Conservation (phyloP, 2,797 vertebrate genomes). For the Sphaeramia orbicularis region DNA sequence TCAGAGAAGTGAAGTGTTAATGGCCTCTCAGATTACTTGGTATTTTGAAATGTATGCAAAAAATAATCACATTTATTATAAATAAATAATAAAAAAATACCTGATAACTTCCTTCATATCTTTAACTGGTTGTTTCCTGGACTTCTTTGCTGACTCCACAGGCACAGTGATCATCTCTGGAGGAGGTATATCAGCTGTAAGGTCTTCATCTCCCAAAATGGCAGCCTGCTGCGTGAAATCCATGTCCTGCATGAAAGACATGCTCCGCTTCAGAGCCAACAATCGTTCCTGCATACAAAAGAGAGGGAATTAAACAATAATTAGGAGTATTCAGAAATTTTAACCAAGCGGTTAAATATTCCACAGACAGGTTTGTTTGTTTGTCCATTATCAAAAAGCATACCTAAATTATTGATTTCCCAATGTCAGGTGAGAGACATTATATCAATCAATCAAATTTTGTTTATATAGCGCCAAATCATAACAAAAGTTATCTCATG, state of each 20-base stretch:
- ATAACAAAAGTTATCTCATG: no score
- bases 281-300: constrained; percentile 95
- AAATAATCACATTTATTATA: background rate
- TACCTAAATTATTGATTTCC: no score
- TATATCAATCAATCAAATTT: no score
- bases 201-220: constrained; percentile 95
- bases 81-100: constrained; percentile 71
- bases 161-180: constrained; percentile 91
- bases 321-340: background rate
- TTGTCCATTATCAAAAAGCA: background rate
- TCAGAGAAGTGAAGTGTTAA: constrained; percentile 10
- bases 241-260: constrained; percentile 99
- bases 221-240: constrained; percentile 99
- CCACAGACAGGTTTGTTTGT: no score
- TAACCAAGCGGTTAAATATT: background rate
- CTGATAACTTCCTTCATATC: constrained; percentile 95
- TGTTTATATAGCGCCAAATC: no score
- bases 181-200: constrained; percentile 88
- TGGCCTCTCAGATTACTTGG: background rate
- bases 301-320: constrained; percentile 76
- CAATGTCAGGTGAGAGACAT: no score
- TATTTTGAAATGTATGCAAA: background rate
- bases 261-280: constrained; percentile 98
- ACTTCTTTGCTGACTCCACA: constrained; percentile 94
- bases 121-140: constrained; percentile 94